Conservation (phyloP, 2,797 vertebrate genomes). For the Enoplosus armatus region DNA sequence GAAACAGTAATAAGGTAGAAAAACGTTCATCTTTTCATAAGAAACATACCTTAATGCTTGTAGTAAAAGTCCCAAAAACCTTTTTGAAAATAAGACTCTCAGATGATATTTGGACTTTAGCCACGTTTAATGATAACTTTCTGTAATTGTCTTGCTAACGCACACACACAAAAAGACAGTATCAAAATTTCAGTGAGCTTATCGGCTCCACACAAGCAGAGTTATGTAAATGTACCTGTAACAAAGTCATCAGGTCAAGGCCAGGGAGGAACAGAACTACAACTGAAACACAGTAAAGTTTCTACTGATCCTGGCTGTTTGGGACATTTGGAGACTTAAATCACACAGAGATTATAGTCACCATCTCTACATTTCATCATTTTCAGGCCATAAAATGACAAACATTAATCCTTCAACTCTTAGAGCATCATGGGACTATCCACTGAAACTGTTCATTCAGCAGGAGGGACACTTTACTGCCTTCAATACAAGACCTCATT, state of each 20-base stretch:
- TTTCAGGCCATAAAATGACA: not conserved
- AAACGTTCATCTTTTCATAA: not conserved
- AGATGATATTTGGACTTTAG: too few species aligned
- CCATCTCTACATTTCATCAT: not conserved
- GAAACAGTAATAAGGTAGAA: too few species aligned
- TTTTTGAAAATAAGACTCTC: not conserved
- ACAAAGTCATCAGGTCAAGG: constrained; percentile 27
- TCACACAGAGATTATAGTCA: not conserved
- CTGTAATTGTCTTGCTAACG: not conserved
- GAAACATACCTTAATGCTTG: not conserved
- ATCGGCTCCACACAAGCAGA: not conserved
- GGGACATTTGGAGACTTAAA: not conserved
- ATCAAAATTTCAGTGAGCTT: not conserved
- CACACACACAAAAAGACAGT: too few species aligned
- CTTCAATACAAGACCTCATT: not conserved
- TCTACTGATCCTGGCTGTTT: not conserved
- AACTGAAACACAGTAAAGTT: not conserved
- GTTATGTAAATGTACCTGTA: constrained; percentile 5
- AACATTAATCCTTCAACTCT: not conserved
- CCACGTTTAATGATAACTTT: not conserved
- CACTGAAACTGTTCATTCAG: not conserved
- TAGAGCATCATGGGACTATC: not conserved
- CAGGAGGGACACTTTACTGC: not conserved
- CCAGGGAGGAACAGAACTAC: not conserved
- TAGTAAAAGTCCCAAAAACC: too few species aligned